Evolutionary conservation across 2,888 invertebrate genomes (phyloP).

Genomic region (Stenchaetothrips biformis): DNA sequence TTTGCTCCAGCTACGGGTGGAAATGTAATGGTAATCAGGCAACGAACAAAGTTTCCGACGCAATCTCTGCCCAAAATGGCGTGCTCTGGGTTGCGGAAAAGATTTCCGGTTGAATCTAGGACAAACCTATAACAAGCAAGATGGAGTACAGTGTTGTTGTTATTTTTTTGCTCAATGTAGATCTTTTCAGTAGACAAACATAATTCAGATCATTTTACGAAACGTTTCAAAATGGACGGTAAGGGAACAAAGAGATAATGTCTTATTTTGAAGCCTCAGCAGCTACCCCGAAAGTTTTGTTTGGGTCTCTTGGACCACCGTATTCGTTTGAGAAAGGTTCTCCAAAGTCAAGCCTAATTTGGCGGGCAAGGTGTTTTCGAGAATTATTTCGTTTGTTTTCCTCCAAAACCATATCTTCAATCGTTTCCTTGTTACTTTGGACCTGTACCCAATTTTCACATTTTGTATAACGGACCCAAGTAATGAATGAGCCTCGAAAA

Average conservation of each 20-base stretch:
- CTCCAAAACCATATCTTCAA: too few relatives aligned
- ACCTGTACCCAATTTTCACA: too few relatives aligned
- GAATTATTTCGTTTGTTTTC: too few relatives aligned
- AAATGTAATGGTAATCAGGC: not conserved
- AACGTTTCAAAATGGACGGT: conserved; percentile 2
- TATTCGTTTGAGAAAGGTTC: not conserved
- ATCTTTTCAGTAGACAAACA: conserved; percentile 3
- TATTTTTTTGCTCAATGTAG: conserved; percentile 23
- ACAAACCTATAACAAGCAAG: conserved; percentile 8
- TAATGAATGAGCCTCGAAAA: not conserved
- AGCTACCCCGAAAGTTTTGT: not conserved
- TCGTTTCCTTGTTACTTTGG: too few relatives aligned
- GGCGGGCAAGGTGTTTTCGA: not conserved
- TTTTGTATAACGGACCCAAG: too few relatives aligned
- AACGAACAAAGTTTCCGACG: not conserved
- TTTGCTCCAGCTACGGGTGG: too few relatives aligned
- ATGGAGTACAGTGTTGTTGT: conserved; percentile 24
- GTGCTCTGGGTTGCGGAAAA: not conserved
- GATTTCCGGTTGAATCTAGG: not conserved
- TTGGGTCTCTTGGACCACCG: not conserved
- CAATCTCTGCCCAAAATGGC: not conserved
- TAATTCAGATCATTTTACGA: conserved; percentile 6
- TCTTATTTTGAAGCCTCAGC: not conserved
- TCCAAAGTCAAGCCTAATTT: conserved; percentile 17
- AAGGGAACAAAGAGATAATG: not conserved